Evolutionary conservation across 53 echinoderm and acorn worm genomes (phyloP).

Genomic region (Holothuria leucospilota): DNA sequence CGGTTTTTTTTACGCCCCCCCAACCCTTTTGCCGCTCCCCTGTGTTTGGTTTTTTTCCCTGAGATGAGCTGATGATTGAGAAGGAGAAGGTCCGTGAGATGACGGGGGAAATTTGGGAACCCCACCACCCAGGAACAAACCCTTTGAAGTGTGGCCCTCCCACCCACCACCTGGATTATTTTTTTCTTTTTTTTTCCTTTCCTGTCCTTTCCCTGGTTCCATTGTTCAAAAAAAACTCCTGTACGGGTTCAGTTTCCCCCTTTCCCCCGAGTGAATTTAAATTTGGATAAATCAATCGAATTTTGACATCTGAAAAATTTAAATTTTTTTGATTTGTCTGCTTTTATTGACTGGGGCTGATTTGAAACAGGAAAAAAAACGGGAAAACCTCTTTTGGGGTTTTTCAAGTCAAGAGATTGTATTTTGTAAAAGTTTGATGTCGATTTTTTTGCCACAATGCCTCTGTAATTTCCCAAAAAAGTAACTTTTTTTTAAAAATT

Average conservation of each 20-base stretch:
- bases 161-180: background rate
- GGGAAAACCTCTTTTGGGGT: background rate
- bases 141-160: conserved; percentile 38
- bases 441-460: background rate
- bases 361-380: conserved; percentile 10
- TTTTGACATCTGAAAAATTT: background rate
- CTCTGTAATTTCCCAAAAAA: background rate
- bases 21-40: background rate
- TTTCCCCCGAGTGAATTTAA: conserved; percentile 9
- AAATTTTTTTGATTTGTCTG: background rate
- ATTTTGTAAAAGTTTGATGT: background rate
- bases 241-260: conserved; percentile 12
- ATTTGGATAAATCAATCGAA: background rate
- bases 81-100: conserved; percentile 52
- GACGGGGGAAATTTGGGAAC: conserved; percentile 62
- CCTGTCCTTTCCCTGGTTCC: conserved; percentile 18
- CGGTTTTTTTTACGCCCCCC: background rate
- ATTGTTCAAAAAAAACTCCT: background rate
- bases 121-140: conserved; percentile 45
- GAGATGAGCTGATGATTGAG: conserved; percentile 51
- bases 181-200: background rate
- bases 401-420: background rate
- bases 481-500: background rate
- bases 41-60: background rate
- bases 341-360: conserved; percentile 19